Percentiles rank a stretch among this genome's conserved stretches.
Evolutionary conservation across 2,888 invertebrate genomes (phyloP).

Genomic region (Nesidiocoris tenuis): DNA sequence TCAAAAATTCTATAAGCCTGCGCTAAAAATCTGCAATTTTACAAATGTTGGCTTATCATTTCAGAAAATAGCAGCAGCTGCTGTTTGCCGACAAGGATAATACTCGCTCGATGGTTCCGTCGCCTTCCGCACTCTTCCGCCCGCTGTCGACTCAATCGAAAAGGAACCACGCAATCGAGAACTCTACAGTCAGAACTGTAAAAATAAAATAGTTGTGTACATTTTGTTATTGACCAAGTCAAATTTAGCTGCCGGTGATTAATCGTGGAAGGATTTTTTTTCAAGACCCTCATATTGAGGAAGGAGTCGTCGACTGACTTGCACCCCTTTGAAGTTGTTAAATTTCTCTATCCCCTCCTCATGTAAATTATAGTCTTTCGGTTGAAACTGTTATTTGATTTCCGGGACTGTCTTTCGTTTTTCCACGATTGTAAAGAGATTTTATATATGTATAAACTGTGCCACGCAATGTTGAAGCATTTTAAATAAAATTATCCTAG

Average conservation of each 20-base stretch:
- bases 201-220: not conserved
- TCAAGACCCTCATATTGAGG: not conserved
- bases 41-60: too few relatives aligned
- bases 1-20: too few relatives aligned
- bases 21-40: too few relatives aligned
- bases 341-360: not conserved
- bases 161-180: not conserved
- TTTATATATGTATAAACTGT: conserved; percentile 30
- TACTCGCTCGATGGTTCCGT: not conserved
- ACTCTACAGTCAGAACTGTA: not conserved
- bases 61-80: too few relatives aligned
- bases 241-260: not conserved
- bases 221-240: not conserved
- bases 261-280: not conserved
- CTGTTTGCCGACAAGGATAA: too few relatives aligned
- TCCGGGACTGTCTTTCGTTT: too few relatives aligned
- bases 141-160: not conserved
- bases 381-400: not conserved
- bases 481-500: conserved; percentile 32
- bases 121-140: not conserved
- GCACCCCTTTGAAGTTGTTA: not conserved
- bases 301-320: not conserved
- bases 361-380: not conserved
- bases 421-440: conserved; percentile 30
- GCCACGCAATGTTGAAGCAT: conserved; percentile 36